Percentiles rank a stretch among this genome's conserved stretches.
Evolutionary conservation across 2,888 invertebrate species (phyloP).

Genomic region (Pimpla rufipes): DNA sequence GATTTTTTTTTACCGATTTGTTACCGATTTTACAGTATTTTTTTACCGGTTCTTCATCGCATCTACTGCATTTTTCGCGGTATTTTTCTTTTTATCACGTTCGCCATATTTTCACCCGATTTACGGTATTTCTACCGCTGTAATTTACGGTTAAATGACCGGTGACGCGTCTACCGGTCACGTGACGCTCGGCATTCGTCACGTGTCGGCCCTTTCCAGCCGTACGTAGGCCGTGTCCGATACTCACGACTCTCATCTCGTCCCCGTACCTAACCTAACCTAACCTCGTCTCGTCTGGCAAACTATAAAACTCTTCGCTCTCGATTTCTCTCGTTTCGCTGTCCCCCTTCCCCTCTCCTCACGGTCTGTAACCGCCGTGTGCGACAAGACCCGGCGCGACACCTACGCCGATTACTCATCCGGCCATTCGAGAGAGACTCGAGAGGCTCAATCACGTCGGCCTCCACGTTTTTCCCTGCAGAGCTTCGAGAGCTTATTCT

Average conservation of each 20-base stretch:
- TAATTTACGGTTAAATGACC: too few species aligned
- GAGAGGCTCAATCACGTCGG: slow-evolving; percentile 8
- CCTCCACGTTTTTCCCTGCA: slow-evolving; percentile 2
- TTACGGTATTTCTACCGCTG: too few species aligned
- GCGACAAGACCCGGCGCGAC: slow-evolving; percentile 3
- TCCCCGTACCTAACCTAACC: slow-evolving; percentile 13
- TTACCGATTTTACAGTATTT: too few species aligned
- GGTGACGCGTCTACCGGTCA: too few species aligned
- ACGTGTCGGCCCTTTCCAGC: too few species aligned
- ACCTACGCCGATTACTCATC: slow-evolving; percentile 44
- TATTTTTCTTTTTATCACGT: too few species aligned
- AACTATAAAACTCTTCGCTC: slow-evolving; percentile 22
- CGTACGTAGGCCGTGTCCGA: too few species aligned
- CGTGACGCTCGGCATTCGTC: too few species aligned
- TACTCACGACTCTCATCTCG: not conserved
- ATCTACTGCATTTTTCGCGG: too few species aligned
- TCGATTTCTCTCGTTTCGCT: slow-evolving; percentile 14
- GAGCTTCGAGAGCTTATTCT: not conserved
- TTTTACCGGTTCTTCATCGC: too few species aligned
- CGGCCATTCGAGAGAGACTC: slow-evolving; percentile 10
- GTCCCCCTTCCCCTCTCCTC: not conserved
- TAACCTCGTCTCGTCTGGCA: slow-evolving; percentile 17
- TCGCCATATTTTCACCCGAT: too few species aligned
- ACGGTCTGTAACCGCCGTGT: not conserved
- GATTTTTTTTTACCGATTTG: too few species aligned